Evolutionary conservation across 1,140 invertebrate species (phyloP).

Genomic region (Zaprionus africanus): DNA sequence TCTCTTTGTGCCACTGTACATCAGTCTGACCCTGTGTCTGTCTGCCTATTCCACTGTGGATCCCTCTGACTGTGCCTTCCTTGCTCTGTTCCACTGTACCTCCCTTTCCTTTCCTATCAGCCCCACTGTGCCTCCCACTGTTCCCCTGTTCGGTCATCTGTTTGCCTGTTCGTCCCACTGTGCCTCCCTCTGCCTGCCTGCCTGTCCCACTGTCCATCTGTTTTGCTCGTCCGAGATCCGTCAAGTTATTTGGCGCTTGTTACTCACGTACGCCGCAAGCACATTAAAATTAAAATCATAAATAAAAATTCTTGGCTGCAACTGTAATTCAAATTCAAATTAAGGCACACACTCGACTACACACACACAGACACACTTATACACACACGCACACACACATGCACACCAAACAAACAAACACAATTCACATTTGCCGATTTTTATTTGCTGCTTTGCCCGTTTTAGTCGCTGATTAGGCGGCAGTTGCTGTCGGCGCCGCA

Average conservation of each 20-base stretch:
- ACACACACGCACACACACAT: slow-evolving; percentile 15
- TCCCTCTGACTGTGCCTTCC: neutral
- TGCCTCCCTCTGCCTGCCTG: too few species aligned
- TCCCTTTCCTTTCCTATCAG: too few species aligned
- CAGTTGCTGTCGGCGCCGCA: slow-evolving; percentile 2
- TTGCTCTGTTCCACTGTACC: too few species aligned
- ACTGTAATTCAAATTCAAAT: slow-evolving; percentile 75
- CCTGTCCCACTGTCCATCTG: neutral
- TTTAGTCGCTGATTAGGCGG: slow-evolving; percentile 69
- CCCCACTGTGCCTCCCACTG: too few species aligned
- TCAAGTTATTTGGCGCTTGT: slow-evolving; percentile 64
- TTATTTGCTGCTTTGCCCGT: slow-evolving; percentile 78
- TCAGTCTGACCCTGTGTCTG: too few species aligned
- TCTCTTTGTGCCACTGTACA: too few species aligned
- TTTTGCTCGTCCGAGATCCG: slow-evolving; percentile 4
- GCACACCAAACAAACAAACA: slow-evolving; percentile 27
- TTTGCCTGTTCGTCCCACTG: too few species aligned
- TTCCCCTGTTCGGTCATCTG: too few species aligned
- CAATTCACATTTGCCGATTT: slow-evolving; percentile 71
- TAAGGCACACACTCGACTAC: slow-evolving; percentile 39
- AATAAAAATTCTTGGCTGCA: slow-evolving; percentile 74
- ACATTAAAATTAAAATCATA: slow-evolving; percentile 75
- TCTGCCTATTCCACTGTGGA: too few species aligned
- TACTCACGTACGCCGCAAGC: slow-evolving; percentile 64
- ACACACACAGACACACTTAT: slow-evolving; percentile 48